Conservation (phyloP, 2,888 invertebrate genomes). For the Schizaphis graminum region DNA sequence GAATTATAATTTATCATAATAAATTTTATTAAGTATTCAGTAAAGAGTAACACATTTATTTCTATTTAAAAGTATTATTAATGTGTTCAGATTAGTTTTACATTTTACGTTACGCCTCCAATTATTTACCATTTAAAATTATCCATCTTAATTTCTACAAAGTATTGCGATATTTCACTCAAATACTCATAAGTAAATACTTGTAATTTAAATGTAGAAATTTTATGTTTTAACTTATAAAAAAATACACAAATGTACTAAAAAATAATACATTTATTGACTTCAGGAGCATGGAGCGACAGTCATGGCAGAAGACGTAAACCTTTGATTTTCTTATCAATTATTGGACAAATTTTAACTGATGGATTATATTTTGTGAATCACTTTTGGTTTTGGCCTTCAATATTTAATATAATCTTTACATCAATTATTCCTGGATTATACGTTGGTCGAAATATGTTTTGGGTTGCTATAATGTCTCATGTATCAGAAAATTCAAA, state of each 20-base stretch:
- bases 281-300: conserved; percentile 67
- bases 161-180: not conserved
- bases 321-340: conserved; percentile 67
- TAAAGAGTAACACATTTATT: too few relatives aligned
- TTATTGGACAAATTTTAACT: conserved; percentile 66
- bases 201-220: not conserved
- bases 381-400: conserved; percentile 67
- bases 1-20: too few relatives aligned
- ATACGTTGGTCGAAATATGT: conserved; percentile 67
- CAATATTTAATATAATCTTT: conserved; percentile 66
- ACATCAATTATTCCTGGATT: conserved; percentile 67
- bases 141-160: not conserved
- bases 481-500: conserved; percentile 68
- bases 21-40: too few relatives aligned
- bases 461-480: conserved; percentile 67
- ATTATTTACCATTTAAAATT: not conserved
- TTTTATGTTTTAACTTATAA: not conserved
- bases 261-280: not conserved
- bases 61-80: not conserved
- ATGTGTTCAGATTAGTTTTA: not conserved
- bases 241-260: not conserved
- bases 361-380: conserved; percentile 10
- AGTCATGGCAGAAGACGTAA: conserved; percentile 66
- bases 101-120: not conserved
- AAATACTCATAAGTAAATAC: not conserved